Evolutionary conservation across 2,888 invertebrate species (phyloP).

Genomic region (Amitus sp.): DNA sequence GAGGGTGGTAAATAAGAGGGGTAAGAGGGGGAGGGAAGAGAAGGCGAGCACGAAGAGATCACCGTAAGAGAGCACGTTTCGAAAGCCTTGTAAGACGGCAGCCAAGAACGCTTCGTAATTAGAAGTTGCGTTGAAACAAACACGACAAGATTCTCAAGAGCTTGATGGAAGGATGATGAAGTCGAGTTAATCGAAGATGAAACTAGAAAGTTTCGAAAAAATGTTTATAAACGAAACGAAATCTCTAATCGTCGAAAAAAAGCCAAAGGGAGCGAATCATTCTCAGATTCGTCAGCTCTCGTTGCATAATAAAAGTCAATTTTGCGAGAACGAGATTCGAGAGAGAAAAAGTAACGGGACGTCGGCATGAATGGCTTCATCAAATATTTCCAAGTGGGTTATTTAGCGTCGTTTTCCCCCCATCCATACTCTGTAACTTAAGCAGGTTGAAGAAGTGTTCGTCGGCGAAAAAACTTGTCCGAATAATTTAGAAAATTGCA

Average conservation of each 20-base stretch:
- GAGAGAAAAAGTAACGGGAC: background rate
- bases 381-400: background rate
- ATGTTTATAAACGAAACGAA: no score
- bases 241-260: no score
- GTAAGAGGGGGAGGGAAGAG: conserved; percentile 28
- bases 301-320: no score
- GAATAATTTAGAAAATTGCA: conserved; percentile 13
- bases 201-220: no score
- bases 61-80: conserved; percentile 41
- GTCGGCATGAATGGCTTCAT: background rate
- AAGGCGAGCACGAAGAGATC: conserved; percentile 33
- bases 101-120: conserved; percentile 38
- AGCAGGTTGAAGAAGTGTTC: background rate
- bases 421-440: background rate
- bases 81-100: conserved; percentile 38
- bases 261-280: no score
- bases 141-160: conserved; percentile 21
- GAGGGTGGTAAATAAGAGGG: background rate
- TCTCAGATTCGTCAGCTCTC: no score
- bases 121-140: conserved; percentile 39
- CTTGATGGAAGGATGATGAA: conserved; percentile 35
- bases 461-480: conserved; percentile 5
- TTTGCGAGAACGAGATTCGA: background rate
- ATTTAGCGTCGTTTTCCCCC: background rate
- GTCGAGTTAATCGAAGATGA: conserved; percentile 9